phyloP scores from a whole-genome alignment of 1,140 invertebrate genomes.

The Pseudobourletiella spinata region DNA sequence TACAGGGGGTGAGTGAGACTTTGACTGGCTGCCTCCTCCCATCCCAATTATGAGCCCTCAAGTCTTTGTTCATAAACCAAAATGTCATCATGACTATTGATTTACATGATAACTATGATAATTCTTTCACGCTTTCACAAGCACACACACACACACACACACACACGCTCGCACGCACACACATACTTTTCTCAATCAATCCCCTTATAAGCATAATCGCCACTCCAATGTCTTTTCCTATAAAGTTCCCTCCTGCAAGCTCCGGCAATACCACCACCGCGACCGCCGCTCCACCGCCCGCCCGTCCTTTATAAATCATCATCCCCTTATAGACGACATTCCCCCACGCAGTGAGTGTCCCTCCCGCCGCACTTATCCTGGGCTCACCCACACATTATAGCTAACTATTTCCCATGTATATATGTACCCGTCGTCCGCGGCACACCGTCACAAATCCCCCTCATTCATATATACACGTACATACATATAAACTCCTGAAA shows the following conservation, averaged over 20 bases:
- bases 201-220: neutral
- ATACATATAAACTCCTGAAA: too few species aligned
- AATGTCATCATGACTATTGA: conserved; percentile 4
- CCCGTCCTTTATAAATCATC: neutral
- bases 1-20: neutral
- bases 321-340: neutral
- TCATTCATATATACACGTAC: too few species aligned
- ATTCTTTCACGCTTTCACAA: neutral
- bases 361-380: too few species aligned
- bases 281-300: neutral
- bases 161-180: neutral
- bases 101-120: conserved; percentile 4
- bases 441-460: too few species aligned
- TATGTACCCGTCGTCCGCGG: too few species aligned
- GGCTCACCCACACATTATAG: too few species aligned
- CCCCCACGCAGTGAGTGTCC: too few species aligned
- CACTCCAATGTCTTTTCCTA: neutral
- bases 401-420: too few species aligned
- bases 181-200: neutral
- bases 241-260: too few species aligned
- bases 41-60: neutral
- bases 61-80: neutral
- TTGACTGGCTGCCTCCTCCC: neutral
- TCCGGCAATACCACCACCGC: too few species aligned
- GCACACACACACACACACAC: neutral